Evolutionary conservation across 2,113 vertebrate species (phyloP).

Genomic region (Etia nguti): DNA sequence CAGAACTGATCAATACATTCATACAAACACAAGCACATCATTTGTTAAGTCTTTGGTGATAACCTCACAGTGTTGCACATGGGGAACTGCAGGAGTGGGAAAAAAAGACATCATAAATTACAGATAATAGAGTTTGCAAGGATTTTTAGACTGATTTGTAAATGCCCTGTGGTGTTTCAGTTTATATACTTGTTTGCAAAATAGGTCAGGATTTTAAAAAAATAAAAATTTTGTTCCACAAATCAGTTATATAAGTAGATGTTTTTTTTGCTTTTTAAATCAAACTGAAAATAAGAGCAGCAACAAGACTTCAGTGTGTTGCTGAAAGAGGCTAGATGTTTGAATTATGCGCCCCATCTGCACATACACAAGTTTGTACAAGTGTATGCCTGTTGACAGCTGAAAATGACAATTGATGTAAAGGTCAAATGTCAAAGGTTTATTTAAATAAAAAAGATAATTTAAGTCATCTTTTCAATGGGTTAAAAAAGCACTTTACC

Average conservation of each 20-base stretch:
- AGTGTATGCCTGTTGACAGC: background rate
- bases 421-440: background rate
- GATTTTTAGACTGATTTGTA: slow-evolving; percentile 20
- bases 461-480: background rate
- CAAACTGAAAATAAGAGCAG: background rate
- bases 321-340: background rate
- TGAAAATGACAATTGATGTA: background rate
- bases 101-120: slow-evolving; percentile 44
- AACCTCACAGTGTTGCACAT: slow-evolving; percentile 39
- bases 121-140: slow-evolving; percentile 32
- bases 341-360: background rate
- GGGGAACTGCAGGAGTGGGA: slow-evolving; percentile 29
- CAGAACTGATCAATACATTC: slow-evolving; percentile 88
- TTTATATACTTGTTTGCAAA: background rate
- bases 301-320: background rate
- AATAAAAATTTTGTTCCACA: background rate
- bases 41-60: slow-evolving; percentile 63
- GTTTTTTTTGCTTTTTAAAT: background rate
- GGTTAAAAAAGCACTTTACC: background rate
- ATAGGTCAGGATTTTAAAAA: background rate
- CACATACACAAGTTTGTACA: background rate
- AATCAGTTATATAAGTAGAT: background rate
- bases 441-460: background rate
- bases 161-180: background rate
- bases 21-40: slow-evolving; percentile 84